Evolutionary conservation across 2,113 vertebrate species (phyloP).

Genomic region (Burhinus oedicnemus): DNA sequence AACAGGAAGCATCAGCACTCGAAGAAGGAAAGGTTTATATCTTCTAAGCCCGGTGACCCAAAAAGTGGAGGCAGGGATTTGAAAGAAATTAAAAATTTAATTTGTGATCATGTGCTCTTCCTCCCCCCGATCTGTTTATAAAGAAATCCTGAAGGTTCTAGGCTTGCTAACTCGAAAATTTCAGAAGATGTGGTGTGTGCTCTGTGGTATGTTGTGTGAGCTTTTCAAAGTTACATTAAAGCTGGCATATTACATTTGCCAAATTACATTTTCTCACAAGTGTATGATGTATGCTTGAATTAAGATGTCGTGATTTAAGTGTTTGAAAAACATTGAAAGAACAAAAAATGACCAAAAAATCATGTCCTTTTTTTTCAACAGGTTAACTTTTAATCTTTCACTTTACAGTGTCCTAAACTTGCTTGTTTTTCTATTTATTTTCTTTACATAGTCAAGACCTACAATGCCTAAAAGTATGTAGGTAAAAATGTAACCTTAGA

Average conservation of each 20-base stretch:
- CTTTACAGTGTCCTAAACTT: background rate
- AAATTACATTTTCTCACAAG: background rate
- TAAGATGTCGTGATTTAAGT: background rate
- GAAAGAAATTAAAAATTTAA: background rate
- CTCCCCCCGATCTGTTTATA: background rate
- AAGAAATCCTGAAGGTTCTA: background rate
- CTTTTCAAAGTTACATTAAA: background rate
- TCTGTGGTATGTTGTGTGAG: background rate
- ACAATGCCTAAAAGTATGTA: rapidly evolving
- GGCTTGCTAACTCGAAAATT: background rate
- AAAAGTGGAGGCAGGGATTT: background rate
- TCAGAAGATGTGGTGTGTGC: background rate
- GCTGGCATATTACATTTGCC: background rate
- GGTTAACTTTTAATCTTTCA: background rate
- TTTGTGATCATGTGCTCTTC: background rate
- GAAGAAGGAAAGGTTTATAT: background rate
- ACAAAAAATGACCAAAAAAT: background rate
- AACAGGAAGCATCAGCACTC: background rate
- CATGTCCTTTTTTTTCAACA: background rate
- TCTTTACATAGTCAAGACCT: background rate
- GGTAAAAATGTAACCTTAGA: background rate
- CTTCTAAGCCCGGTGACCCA: background rate
- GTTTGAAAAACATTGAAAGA: background rate
- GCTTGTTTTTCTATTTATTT: background rate
- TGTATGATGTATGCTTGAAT: background rate